Percentiles rank a stretch among this genome's conserved stretches.
Evolutionary conservation across 2,797 vertebrate species (phyloP).

Genomic region (Clarias pachynema): DNA sequence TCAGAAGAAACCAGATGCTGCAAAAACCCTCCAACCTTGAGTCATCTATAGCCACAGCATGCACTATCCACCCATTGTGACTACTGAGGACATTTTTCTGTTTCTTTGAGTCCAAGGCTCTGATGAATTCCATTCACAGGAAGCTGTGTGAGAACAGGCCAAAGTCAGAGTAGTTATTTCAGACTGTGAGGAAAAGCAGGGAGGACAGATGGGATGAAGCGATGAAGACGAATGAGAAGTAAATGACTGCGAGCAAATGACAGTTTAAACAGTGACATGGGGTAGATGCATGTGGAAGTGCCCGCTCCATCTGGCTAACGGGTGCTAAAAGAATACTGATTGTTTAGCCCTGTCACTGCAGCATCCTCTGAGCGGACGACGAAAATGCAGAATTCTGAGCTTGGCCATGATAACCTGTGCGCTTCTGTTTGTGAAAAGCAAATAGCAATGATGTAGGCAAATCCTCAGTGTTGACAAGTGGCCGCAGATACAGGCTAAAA

Average conservation of each 20-base stretch:
- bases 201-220: constrained; percentile 40
- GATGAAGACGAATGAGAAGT: constrained; percentile 37
- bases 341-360: neutral
- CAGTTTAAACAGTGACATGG: constrained; percentile 38
- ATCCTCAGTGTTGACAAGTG: constrained; percentile 36
- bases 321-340: constrained; percentile 41
- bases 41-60: constrained; percentile 14
- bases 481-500: constrained; percentile 27
- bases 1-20: constrained; percentile 7
- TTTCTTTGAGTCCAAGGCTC: constrained; percentile 18
- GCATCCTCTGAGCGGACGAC: neutral
- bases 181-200: constrained; percentile 25
- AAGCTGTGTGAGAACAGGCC: constrained; percentile 20
- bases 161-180: constrained; percentile 31
- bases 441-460: constrained; percentile 43
- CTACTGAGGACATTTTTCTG: neutral
- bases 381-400: neutral
- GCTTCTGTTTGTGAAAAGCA: constrained; percentile 30
- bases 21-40: constrained; percentile 28
- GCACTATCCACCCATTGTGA: constrained; percentile 8
- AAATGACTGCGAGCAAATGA: constrained; percentile 44
- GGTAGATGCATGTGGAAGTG: constrained; percentile 31
- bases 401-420: constrained; percentile 29
- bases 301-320: constrained; percentile 40
- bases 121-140: constrained; percentile 21